Percentiles rank a stretch among this genome's conserved stretches.
Evolutionary conservation across 2,888 invertebrate genomes (phyloP).

Genomic region (Acanthosepion lycidas): DNA sequence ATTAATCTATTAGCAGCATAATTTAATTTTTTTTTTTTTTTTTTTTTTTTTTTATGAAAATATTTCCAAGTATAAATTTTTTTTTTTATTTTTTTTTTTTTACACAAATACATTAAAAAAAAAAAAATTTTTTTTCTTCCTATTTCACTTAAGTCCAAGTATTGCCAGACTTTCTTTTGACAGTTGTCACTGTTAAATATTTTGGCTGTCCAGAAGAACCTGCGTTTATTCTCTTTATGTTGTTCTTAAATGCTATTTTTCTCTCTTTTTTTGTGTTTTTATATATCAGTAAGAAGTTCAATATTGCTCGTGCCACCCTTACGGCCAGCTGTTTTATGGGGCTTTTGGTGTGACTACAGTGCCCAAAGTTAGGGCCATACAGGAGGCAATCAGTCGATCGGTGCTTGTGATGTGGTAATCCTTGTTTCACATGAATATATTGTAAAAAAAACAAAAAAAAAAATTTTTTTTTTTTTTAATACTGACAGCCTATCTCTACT

Average conservation of each 20-base stretch:
- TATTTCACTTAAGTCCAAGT: not conserved
- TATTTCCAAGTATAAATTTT: not conserved
- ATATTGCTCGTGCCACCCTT: slow-evolving; percentile 48
- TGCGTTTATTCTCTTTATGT: slow-evolving; percentile 47
- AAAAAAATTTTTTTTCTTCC: not conserved
- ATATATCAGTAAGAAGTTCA: slow-evolving; percentile 49
- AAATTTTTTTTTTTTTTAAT: not conserved
- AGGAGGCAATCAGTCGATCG: slow-evolving; percentile 45
- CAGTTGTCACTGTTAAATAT: slow-evolving; percentile 43
- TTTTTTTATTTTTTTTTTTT: not conserved
- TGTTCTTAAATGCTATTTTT: slow-evolving; percentile 48
- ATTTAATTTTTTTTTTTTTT: too few relatives aligned
- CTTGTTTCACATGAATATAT: slow-evolving; percentile 48
- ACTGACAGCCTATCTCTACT: slow-evolving; percentile 46
- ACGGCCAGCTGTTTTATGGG: slow-evolving; percentile 48
- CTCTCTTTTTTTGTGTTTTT: slow-evolving; percentile 49
- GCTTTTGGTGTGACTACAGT: slow-evolving; percentile 48
- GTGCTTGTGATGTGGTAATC: slow-evolving; percentile 47
- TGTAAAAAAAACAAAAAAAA: not conserved
- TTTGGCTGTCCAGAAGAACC: slow-evolving; percentile 45
- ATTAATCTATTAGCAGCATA: too few relatives aligned
- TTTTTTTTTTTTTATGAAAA: not conserved
- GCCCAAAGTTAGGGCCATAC: slow-evolving; percentile 47
- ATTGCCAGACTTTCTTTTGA: not conserved
- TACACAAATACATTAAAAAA: not conserved